Evolutionary conservation across 2,113 vertebrate genomes (phyloP), one percentile per base, ranked within the genome.

Genomic region (Riparia riparia): DNA sequence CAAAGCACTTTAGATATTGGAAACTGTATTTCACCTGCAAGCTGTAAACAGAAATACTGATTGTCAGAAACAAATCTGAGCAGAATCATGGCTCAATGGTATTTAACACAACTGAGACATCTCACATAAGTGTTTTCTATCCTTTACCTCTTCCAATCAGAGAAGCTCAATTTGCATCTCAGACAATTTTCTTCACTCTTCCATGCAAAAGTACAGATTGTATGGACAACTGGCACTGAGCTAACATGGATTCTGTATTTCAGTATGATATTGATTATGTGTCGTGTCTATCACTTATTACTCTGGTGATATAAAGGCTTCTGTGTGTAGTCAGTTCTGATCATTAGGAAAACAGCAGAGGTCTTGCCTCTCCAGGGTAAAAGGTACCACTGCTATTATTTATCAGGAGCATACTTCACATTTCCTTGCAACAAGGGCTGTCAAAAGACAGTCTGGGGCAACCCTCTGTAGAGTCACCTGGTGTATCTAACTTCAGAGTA

Each of bases 141-240:
- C 56, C 24, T 90, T 82, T 78, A 39, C 6, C 13, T 11, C 10
- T 66, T 68, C 22, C 15, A 58, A 11, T 42, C 16, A 70, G 24
- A 65, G 81, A 9, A 41, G 19, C 8, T 64, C 26, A 32, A 5
- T 21, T 22, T 18, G 7, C 10, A 70, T 32, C 11, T 82, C 24
- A 68, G 25, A 41, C 2, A 19, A 28, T 58, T 86, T 89, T 37
- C 18, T 26, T 51, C 63, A 41, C 20, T 87, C 65, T 78, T 88
- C 32, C 9, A 21, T 31, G 7, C 31, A 65, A 26, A 87, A 65
- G 15, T 21, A 64, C 5, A 79, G 44, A 56, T 28, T 6, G 39
- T 1, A 1, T 17, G 20, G 22, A 22, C 11, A 41, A 20, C 22
- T 25, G 0, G 0, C 22, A 47, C 1, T 5, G 41, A 74, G 14